Evolutionary conservation across 1,140 invertebrate genomes (phyloP), one percentile per base, ranked within the genome.

Genomic region (Nixonia krombeini): DNA sequence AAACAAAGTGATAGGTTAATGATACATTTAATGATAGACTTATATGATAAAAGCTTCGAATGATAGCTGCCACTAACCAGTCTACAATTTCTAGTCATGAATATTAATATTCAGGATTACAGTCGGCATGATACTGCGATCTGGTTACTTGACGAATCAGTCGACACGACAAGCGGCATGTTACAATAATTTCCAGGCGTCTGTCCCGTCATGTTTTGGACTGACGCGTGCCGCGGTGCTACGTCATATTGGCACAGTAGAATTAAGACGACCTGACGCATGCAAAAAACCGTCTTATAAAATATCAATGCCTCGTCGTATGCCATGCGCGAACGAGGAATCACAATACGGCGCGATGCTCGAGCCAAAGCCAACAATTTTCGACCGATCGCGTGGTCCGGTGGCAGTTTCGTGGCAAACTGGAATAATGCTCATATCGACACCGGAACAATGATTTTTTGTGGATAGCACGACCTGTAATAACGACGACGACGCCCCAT

Each of bases 201-300:
- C 58, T 70, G 67, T 59, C 64, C 67, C 67, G 61, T 56, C 67
- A 64, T 61, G 47, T 64, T 64, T 70, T 31, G 51, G 51, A 64
- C 59, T 56, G 56, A 63, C 59, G 50, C 65, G 65, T 68, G 58
- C 53, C 65, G 65, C 44, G 47, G 65, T 57, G 58, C 49, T 69
- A 63, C 58, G 55, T 69, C 58, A 59, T 53, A 63, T 58, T 25
- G 58, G 31, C 47, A 33, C 25, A 33, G 3, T 47, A 23, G 47
- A 67, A 57, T 57, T 68, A 42, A 52, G 3, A 57, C 35, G 52
- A 68, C 46, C 56, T 51, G 64, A 26, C 52, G 37, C 28, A 21
- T 8, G 29, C 21, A 57, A 64, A 64, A 70, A 55, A 26, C 23
- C 38, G 49, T 44, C 65, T 57, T 47, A 40, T 47, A 51, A 56